Percentiles rank a stretch among this genome's conserved stretches.
Evolutionary conservation across 2,888 invertebrate species (phyloP).

Genomic region (Apamea sordens): DNA sequence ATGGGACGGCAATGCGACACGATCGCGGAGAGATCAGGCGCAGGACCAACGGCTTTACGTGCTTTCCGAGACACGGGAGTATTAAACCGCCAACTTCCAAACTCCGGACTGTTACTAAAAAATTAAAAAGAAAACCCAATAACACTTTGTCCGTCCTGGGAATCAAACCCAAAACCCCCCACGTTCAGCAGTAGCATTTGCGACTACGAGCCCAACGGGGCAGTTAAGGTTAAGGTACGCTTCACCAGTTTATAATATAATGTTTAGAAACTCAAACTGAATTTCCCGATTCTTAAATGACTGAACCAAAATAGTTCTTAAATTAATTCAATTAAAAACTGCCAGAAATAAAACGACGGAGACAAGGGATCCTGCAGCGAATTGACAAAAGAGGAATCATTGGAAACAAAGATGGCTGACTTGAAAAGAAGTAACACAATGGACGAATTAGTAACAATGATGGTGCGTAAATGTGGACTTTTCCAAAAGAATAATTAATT

Average conservation of each 20-base stretch:
- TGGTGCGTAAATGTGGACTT: constrained; percentile 54
- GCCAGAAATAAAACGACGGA: constrained; percentile 40
- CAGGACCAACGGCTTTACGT: no score
- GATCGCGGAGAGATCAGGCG: no score
- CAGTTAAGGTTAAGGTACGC: not conserved
- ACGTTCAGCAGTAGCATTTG: no score
- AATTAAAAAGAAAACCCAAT: no score
- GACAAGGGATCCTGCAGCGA: constrained; percentile 33
- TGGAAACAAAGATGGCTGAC: constrained; percentile 59
- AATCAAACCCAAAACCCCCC: no score
- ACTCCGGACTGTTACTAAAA: no score
- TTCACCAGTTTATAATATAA: not conserved
- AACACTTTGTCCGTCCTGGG: no score
- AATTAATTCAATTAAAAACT: constrained; percentile 15
- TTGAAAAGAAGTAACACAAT: constrained; percentile 63
- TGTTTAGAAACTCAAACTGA: constrained; percentile 1
- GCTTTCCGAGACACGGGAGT: no score
- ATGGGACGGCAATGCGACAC: no score
- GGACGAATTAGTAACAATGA: constrained; percentile 65
- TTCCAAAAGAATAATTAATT: constrained; percentile 59
- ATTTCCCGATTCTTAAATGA: not conserved
- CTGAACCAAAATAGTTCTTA: constrained; percentile 2
- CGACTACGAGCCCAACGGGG: no score
- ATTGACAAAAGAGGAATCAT: constrained; percentile 62
- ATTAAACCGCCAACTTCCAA: no score